These are phyloP conservation scores for Electrona antarctica DNA, from an alignment of 2,113 vertebrate species.

Conservation along the genomic window DNA sequence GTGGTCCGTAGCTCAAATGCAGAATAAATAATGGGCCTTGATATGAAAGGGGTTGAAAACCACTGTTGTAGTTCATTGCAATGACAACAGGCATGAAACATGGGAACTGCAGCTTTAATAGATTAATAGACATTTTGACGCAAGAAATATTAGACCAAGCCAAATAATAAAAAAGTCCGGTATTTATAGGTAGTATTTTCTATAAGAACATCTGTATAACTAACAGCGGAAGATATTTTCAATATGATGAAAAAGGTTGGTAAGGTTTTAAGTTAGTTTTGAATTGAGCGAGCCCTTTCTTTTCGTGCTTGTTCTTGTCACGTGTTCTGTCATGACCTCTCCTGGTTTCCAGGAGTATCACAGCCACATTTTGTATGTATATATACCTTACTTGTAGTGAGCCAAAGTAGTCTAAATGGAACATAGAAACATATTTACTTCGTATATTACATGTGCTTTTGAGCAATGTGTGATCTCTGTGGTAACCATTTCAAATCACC, in stretches of 20 bases:
- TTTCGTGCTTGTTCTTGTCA: neutral
- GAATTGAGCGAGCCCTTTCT: neutral
- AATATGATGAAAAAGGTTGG: slow-evolving; percentile 19
- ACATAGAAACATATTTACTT: neutral
- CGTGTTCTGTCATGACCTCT: neutral
- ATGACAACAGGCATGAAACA: neutral
- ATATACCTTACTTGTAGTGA: slow-evolving; percentile 22
- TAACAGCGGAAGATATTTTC: slow-evolving; percentile 42
- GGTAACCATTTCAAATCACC: neutral
- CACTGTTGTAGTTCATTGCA: too few relatives aligned
- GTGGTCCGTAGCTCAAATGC: too few relatives aligned
- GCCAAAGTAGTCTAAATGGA: slow-evolving; percentile 10
- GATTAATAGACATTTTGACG: too few relatives aligned
- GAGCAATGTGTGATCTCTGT: slow-evolving; percentile 4
- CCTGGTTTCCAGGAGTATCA: neutral
- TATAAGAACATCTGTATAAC: too few relatives aligned
- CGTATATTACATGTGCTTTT: neutral
- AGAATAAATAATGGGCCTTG: too few relatives aligned
- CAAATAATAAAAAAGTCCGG: slow-evolving; percentile 1
- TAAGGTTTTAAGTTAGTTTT: neutral
- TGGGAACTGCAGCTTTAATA: neutral
- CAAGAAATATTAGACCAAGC: neutral
- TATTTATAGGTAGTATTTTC: neutral
- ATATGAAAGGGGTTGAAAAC: too few relatives aligned
- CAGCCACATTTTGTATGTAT: slow-evolving; percentile 25